A percentile compares a stretch with the other conserved stretches of the same genome.
Conservation (phyloP, 2,888 invertebrate genomes). For the Drosophila fungiperda region DNA sequence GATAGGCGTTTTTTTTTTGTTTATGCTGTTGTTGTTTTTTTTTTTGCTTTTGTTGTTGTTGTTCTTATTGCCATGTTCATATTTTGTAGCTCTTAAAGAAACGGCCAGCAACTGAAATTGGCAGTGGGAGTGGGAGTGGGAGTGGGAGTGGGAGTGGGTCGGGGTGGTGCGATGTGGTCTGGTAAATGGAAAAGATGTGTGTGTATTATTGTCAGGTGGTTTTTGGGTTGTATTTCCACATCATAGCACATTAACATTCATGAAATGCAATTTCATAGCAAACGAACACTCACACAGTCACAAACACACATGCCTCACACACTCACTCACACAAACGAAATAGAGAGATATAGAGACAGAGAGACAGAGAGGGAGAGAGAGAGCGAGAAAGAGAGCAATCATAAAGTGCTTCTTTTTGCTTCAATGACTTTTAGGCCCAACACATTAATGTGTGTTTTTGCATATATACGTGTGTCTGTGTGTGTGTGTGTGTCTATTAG, state of each 20-base stretch:
- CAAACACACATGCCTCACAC: constrained; percentile 14
- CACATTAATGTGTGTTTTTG: constrained; percentile 57
- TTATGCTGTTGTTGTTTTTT: constrained; percentile 29
- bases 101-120: constrained; percentile 14
- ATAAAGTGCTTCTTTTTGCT: constrained; percentile 74
- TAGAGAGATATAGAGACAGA: background rate
- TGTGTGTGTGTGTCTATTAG: constrained; percentile 48
- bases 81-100: constrained; percentile 42
- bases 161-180: background rate
- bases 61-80: constrained; percentile 32
- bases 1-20: constrained; percentile 1
- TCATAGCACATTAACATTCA: constrained; percentile 76
- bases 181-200: background rate
- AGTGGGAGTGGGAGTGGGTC: background rate
- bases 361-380: background rate
- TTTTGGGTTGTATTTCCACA: constrained; percentile 46
- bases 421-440: constrained; percentile 71
- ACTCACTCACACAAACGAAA: background rate
- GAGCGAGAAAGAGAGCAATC: constrained; percentile 19
- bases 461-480: constrained; percentile 11
- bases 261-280: constrained; percentile 75
- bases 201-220: background rate
- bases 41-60: constrained; percentile 24
- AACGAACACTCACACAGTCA: constrained; percentile 55
- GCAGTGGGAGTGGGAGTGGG: background rate